These are phyloP conservation scores for Chloebia gouldiae DNA, from an alignment of 2,113 vertebrate species.

Conservation along the genomic window DNA sequence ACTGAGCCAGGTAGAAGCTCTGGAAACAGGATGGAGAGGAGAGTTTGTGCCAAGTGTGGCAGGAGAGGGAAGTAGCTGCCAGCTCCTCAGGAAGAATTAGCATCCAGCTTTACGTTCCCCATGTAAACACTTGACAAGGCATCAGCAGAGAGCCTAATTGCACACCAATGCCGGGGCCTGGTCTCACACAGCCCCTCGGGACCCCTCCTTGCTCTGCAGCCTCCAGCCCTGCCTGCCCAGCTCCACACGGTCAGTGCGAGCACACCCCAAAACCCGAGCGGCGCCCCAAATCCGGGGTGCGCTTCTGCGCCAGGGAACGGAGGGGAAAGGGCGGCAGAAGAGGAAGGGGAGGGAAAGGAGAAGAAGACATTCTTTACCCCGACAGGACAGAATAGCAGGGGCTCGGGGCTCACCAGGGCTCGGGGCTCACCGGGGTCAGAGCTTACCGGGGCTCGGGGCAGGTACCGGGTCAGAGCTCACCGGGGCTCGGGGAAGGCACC, in stretches of 20 bases:
- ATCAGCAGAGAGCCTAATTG: fast-evolving
- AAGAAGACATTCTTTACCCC: not conserved
- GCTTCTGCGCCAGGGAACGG: too few species aligned
- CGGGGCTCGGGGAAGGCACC: too few species aligned
- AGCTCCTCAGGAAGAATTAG: not conserved
- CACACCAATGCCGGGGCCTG: fast-evolving
- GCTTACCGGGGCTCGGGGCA: not conserved
- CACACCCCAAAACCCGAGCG: not conserved
- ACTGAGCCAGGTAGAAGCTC: not conserved
- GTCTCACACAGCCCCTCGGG: not conserved
- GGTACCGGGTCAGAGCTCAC: too few species aligned
- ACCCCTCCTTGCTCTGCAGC: not conserved
- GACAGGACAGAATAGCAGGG: fast-evolving
- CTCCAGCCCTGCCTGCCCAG: not conserved
- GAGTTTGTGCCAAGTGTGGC: not conserved
- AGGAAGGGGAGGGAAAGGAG: fast-evolving
- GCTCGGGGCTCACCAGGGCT: not conserved
- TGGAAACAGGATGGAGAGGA: not conserved
- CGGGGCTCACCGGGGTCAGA: too few species aligned
- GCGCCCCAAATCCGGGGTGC: fast-evolving
- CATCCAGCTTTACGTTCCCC: not conserved
- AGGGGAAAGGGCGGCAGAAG: not conserved
- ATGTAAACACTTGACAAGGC: fast-evolving
- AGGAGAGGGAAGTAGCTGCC: not conserved
- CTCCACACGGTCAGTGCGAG: fast-evolving